A percentile compares a stretch with the other conserved stretches of the same genome.
Conservation (phyloP, 1,140 invertebrate genomes). For the Pseudomyrmex cubaensis region DNA sequence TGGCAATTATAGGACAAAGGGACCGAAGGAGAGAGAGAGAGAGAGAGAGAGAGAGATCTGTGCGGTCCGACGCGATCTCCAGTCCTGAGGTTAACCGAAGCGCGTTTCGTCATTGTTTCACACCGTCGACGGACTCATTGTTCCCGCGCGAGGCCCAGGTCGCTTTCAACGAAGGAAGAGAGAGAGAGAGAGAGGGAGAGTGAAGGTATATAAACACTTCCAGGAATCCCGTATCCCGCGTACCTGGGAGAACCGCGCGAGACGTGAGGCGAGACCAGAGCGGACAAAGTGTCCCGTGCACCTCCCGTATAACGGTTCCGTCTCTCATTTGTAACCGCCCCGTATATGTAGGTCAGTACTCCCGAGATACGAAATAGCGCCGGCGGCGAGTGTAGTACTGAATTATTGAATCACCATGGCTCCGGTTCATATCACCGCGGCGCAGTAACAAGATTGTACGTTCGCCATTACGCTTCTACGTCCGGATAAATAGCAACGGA, state of each 20-base stretch:
- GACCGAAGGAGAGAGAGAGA: constrained; percentile 14
- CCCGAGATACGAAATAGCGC: constrained; percentile 59
- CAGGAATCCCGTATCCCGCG: constrained; percentile 20
- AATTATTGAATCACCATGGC: constrained; percentile 68
- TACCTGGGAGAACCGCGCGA: constrained; percentile 38
- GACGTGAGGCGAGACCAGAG: neutral
- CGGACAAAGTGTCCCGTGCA: constrained; percentile 20
- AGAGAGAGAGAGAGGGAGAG: no score
- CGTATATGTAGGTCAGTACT: constrained; percentile 50
- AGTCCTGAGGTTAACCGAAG: constrained; percentile 53
- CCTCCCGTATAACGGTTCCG: neutral
- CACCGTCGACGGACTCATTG: constrained; percentile 52
- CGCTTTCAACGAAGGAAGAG: constrained; percentile 3
- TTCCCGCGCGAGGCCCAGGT: constrained; percentile 35
- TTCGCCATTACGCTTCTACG: constrained; percentile 53
- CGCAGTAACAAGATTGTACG: constrained; percentile 61
- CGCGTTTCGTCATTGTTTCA: constrained; percentile 63
- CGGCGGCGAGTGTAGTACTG: constrained; percentile 57
- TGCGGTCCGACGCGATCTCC: constrained; percentile 44
- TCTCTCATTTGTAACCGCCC: constrained; percentile 45
- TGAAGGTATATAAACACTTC: neutral
- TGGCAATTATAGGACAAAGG: constrained; percentile 69
- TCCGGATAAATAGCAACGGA: constrained; percentile 52
- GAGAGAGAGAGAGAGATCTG: constrained; percentile 26
- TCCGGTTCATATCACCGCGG: constrained; percentile 53